Evolutionary conservation across 2,113 vertebrate species (phyloP).

Genomic region (Melanostigma gelatinosum): DNA sequence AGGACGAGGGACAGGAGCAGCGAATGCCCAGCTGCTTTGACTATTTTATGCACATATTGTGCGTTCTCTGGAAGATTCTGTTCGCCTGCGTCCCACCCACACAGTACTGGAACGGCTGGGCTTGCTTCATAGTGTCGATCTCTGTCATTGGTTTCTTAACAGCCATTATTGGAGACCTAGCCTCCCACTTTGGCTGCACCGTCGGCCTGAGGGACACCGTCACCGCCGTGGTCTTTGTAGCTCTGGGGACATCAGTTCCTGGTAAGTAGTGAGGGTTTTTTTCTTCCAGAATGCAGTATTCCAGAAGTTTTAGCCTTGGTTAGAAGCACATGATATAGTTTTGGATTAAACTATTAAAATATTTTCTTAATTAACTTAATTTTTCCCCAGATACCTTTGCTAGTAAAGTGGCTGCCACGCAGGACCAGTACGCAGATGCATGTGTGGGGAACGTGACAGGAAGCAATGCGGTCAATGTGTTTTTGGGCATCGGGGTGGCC

Average conservation of each 20-base stretch:
- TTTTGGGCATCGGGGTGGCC: conserved; percentile 91
- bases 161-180: conserved; percentile 91
- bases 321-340: background rate
- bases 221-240: conserved; percentile 93
- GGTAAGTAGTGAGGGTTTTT: conserved; percentile 73
- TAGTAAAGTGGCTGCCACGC: conserved; percentile 92
- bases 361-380: background rate
- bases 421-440: conserved; percentile 92
- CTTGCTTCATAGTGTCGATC: conserved; percentile 91
- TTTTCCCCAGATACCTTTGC: conserved; percentile 89
- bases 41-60: conserved; percentile 92
- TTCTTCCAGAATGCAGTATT: background rate
- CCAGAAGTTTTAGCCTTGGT: background rate
- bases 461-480: conserved; percentile 94
- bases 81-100: conserved; percentile 93
- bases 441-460: conserved; percentile 93
- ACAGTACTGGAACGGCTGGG: conserved; percentile 93
- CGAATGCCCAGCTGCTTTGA: conserved; percentile 88
- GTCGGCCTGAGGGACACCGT: conserved; percentile 91
- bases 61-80: conserved; percentile 93
- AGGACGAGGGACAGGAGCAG: conserved; percentile 85
- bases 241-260: conserved; percentile 92
- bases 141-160: conserved; percentile 89
- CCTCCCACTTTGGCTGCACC: conserved; percentile 95
- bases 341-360: background rate